Evolutionary conservation across 2,797 vertebrate species (phyloP).

Genomic region (Yasuhikotakia modesta): DNA sequence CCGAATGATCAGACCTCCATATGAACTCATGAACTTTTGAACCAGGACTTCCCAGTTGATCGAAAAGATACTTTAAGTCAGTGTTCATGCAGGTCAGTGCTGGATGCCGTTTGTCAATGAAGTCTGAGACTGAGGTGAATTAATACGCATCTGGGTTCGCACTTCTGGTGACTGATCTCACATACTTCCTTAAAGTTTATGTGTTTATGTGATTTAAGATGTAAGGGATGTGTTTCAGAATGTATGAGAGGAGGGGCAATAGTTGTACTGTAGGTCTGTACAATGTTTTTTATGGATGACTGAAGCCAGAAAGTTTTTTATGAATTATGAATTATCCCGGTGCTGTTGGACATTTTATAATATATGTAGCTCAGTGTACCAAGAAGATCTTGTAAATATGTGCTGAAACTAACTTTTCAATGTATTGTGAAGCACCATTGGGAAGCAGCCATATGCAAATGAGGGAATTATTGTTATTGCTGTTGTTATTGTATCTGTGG

Average conservation of each 20-base stretch:
- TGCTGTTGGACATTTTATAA: not conserved
- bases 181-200: not conserved
- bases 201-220: not conserved
- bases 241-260: not conserved
- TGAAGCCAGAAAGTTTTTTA: not conserved
- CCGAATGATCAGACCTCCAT: constrained; percentile 20
- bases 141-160: not conserved
- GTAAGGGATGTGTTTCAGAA: not conserved
- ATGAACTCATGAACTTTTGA: constrained; percentile 35
- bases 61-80: not conserved
- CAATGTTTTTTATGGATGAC: not conserved
- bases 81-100: not conserved
- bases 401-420: not conserved
- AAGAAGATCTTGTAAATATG: not conserved
- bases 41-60: constrained; percentile 26
- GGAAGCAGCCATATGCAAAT: constrained; percentile 3
- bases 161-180: not conserved
- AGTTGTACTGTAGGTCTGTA: not conserved
- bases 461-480: not conserved
- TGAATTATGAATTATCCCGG: not conserved
- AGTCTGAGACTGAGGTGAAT: not conserved
- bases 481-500: not conserved
- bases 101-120: not conserved
- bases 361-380: not conserved
- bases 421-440: not conserved